These are phyloP conservation scores for Acipenser transmontanus DNA, from an alignment of 2,797 vertebrate species.

Conservation along the genomic window DNA sequence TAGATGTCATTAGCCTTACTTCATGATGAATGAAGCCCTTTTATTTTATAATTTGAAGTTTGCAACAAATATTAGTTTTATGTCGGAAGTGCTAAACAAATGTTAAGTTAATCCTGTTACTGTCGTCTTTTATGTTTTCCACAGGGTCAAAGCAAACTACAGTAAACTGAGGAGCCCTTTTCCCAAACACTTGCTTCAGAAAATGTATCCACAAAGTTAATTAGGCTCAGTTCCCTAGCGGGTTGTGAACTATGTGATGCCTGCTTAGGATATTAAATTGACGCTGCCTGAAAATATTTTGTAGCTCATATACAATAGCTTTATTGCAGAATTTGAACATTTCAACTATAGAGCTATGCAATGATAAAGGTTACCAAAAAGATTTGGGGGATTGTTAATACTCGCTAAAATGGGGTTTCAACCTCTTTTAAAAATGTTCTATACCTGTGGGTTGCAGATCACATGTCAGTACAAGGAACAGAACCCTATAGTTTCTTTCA, in stretches of 20 bases:
- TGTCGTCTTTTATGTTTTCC: conserved; percentile 45
- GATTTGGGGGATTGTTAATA: no score
- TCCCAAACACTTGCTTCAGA: conserved; percentile 49
- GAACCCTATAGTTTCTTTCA: no score
- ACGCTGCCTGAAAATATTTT: conserved; percentile 42
- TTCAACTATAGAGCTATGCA: no score
- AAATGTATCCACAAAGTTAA: conserved; percentile 70
- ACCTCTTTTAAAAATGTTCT: no score
- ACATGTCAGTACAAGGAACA: no score
- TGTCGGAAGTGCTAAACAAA: conserved; percentile 65
- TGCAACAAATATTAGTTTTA: conserved; percentile 65
- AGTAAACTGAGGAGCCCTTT: conserved; percentile 45
- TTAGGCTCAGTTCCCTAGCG: conserved; percentile 62
- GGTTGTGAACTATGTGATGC: conserved; percentile 43
- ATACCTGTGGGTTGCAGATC: no score
- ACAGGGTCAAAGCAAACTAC: no score
- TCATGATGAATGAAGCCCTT: background rate
- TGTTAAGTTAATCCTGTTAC: conserved; percentile 64
- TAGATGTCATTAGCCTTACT: conserved; percentile 25
- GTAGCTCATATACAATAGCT: conserved; percentile 12
- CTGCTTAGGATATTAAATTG: conserved; percentile 58
- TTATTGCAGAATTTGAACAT: no score
- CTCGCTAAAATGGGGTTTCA: no score
- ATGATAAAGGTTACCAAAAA: no score
- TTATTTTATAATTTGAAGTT: conserved; percentile 40